Conservation (phyloP, 2,888 invertebrate species). For the Malthinus seriepunctatus region DNA sequence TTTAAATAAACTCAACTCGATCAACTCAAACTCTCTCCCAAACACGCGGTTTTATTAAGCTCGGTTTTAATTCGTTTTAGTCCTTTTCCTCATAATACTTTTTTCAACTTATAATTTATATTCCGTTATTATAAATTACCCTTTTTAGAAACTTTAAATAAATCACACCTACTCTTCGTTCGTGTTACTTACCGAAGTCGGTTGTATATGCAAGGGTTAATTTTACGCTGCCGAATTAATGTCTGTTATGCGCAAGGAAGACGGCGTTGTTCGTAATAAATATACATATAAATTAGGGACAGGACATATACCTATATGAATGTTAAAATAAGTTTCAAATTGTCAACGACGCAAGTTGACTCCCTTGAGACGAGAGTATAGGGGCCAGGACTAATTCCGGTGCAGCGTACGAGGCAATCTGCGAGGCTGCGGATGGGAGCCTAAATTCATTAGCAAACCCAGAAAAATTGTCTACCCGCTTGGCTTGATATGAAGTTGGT, state of each 20-base stretch:
- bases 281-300: slow-evolving; percentile 57
- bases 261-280: slow-evolving; percentile 51
- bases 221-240: slow-evolving; percentile 21
- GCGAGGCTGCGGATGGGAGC: slow-evolving; percentile 43
- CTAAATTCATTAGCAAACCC: slow-evolving; percentile 52
- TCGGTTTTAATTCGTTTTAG: slow-evolving; percentile 49
- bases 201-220: slow-evolving; percentile 19
- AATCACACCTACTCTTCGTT: slow-evolving; percentile 35
- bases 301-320: slow-evolving; percentile 56
- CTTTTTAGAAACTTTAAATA: slow-evolving; percentile 37
- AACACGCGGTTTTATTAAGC: slow-evolving; percentile 51
- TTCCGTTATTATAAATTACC: slow-evolving; percentile 36
- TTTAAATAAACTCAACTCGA: slow-evolving; percentile 38
- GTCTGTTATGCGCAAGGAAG: slow-evolving; percentile 34
- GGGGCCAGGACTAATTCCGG: slow-evolving; percentile 48
- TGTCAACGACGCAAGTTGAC: slow-evolving; percentile 58
- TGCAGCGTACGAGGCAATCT: slow-evolving; percentile 49
- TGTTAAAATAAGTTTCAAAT: slow-evolving; percentile 62
- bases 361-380: slow-evolving; percentile 49
- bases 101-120: slow-evolving; percentile 33
- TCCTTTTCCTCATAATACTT: slow-evolving; percentile 27
- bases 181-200: slow-evolving; percentile 24
- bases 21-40: slow-evolving; percentile 42
- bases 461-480: slow-evolving; percentile 46
- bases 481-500: slow-evolving; percentile 38